phyloP scores from a whole-genome alignment of 1,140 invertebrate species.

The Hypsibius dujardini region DNA sequence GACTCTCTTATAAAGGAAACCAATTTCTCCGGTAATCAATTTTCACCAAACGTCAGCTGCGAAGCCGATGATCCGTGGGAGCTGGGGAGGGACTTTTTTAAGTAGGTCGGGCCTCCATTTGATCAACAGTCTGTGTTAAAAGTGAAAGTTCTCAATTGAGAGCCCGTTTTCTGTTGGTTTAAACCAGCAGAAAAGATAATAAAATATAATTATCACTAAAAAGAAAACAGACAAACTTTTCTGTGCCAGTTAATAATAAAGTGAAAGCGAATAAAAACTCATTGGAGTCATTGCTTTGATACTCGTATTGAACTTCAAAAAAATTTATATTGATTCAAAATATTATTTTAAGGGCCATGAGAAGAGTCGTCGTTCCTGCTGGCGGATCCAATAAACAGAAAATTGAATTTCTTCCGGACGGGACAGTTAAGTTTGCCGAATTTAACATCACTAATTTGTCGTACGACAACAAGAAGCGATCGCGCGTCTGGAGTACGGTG shows the following conservation, averaged over 20 bases:
- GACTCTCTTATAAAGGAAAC: background rate
- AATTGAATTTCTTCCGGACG: background rate
- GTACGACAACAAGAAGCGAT: background rate
- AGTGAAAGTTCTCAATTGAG: constrained; percentile 1
- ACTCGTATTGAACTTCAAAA: too few relatives aligned
- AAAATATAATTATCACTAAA: background rate
- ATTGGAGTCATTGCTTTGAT: too few relatives aligned
- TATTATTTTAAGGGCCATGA: constrained; percentile 3
- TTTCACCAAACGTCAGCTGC: background rate
- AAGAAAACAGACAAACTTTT: background rate
- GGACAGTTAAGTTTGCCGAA: background rate
- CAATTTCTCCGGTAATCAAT: background rate
- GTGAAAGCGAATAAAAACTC: too few relatives aligned
- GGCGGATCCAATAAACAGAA: background rate
- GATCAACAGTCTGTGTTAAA: background rate
- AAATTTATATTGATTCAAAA: too few relatives aligned
- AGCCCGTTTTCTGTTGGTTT: too few relatives aligned
- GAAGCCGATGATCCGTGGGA: background rate
- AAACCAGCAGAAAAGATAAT: background rate
- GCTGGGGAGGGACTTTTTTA: background rate
- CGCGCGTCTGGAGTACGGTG: background rate
- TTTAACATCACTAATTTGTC: constrained; percentile 8
- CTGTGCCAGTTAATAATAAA: too few relatives aligned
- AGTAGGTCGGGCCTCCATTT: background rate
- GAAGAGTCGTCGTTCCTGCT: background rate